Percentiles rank a stretch among this genome's conserved stretches.
Conservation (phyloP, 2,888 invertebrate species). For the Brenthis hecate region DNA sequence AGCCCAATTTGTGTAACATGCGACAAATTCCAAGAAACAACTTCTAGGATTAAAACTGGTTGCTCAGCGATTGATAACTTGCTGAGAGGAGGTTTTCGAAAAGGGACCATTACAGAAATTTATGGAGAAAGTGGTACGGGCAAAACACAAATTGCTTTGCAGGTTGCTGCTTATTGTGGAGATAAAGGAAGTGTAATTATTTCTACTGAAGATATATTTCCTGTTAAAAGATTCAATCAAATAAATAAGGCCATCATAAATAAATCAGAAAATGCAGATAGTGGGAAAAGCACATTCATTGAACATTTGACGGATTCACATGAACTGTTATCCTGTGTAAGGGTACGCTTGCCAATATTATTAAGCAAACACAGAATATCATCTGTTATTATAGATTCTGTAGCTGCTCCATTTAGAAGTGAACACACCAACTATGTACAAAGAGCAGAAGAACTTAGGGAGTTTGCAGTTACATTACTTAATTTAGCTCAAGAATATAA, state of each 20-base stretch:
- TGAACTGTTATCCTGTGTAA: constrained; percentile 66
- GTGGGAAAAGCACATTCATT: constrained; percentile 67
- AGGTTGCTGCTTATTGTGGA: constrained; percentile 86
- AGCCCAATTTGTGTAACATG: constrained; percentile 51
- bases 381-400: constrained; percentile 68
- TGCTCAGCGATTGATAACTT: constrained; percentile 83
- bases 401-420: constrained; percentile 74
- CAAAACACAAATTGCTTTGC: constrained; percentile 91
- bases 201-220: constrained; percentile 88
- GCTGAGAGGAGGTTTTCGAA: constrained; percentile 86
- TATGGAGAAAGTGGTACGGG: constrained; percentile 91
- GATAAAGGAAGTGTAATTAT: constrained; percentile 84
- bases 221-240: constrained; percentile 70
- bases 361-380: constrained; percentile 54
- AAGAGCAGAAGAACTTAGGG: constrained; percentile 72
- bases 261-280: constrained; percentile 47
- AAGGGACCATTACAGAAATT: constrained; percentile 88
- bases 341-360: constrained; percentile 63
- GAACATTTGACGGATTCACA: constrained; percentile 69
- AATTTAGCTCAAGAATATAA: constrained; percentile 59
- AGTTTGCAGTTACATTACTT: constrained; percentile 60
- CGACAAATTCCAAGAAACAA: constrained; percentile 46
- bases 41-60: constrained; percentile 72
- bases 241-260: constrained; percentile 52
- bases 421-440: constrained; percentile 68